Conservation (phyloP, 30 jellyfish, hydroid and myxozoan genomes). For the Chrysaora quinquecirrha region DNA sequence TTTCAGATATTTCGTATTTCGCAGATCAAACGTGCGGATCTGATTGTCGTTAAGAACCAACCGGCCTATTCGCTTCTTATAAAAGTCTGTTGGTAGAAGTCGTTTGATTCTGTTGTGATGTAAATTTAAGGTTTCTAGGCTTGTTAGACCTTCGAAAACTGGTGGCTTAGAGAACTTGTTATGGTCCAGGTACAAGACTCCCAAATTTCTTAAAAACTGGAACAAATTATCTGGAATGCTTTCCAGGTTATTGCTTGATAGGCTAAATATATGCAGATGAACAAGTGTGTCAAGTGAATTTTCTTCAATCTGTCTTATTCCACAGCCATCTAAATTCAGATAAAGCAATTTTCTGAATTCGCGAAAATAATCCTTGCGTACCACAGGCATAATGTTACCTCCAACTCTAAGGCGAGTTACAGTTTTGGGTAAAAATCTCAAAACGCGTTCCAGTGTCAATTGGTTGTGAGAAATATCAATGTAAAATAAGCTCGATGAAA, state of each 20-base stretch:
- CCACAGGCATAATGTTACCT: neutral
- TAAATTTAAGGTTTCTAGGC: neutral
- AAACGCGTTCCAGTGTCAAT: neutral
- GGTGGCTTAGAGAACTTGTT: conserved; percentile 33
- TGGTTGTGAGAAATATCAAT: conserved; percentile 5
- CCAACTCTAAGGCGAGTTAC: neutral
- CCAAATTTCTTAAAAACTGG: neutral
- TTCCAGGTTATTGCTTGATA: conserved; percentile 22
- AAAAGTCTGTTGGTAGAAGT: neutral
- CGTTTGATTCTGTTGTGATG: conserved; percentile 6
- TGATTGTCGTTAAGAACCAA: conserved; percentile 5
- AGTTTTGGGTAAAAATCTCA: conserved; percentile 3
- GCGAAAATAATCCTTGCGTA: neutral
- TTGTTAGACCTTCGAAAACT: conserved; percentile 7
- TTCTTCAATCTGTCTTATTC: conserved; percentile 8
- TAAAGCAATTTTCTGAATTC: neutral
- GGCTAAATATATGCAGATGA: neutral
- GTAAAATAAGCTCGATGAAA: neutral
- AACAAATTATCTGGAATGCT: conserved; percentile 25
- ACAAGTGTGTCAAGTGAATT: conserved; percentile 24
- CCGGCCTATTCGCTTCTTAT: neutral
- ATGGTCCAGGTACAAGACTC: neutral
- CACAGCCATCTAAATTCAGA: neutral
- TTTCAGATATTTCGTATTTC: neutral
- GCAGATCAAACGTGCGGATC: conserved; percentile 20